Base-by-base conservation (phyloP, 2,797 vertebrate species). In the Crocidura indochinensis region DNA sequence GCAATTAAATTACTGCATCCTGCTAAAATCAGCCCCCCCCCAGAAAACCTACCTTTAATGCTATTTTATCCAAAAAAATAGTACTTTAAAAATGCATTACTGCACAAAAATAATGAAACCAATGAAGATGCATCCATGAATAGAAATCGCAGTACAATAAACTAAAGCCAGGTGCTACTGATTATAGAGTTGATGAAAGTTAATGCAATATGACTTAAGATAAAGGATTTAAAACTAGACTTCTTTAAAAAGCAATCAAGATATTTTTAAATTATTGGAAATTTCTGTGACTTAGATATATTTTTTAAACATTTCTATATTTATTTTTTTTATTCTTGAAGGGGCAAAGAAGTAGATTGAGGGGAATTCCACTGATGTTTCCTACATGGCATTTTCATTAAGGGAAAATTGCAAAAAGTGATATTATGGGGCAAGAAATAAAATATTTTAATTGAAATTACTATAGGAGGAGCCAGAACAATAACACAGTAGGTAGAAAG, bases 261-360 rank as follows among this genome's bases (percentile, higher is more conserved):
- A 31, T 77, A 44, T 82, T 72, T 53, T 73, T 47, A 83, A 88
- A 85, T n/a, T 47, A 91, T 75, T 19, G 26, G 27, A 75, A 85
- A 64, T 83, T 76, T 15, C 38, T 19, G 44, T 49, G 22, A 46
- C 73, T 89, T 76, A 65, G 17, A 62, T 51, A 72, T 17, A 65
- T 47, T 53, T 38, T 68, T 68, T n/a, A 68, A 86, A 88, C 86
- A 94, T 29, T 94, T 84, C 67, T 67, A 20, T 14, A 72, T 65
- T 91, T 92, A 26, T 20, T 20, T 60, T 60, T 60, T 72, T 72
- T 44, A 92, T 73, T 6, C 15, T n/a, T 80, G 69, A 91, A 90
- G 27, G 6, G 74, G 46, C 22, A 88, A 87, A 71, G 68, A 69
- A 53, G 46, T 65, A 60, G n/a, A 29, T 19, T 69, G 12, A 19